Percentiles rank a stretch among this genome's conserved stretches.
phyloP scores from a whole-genome alignment of 92 coral and sea anemone species.

The Parazoanthus darwini region DNA sequence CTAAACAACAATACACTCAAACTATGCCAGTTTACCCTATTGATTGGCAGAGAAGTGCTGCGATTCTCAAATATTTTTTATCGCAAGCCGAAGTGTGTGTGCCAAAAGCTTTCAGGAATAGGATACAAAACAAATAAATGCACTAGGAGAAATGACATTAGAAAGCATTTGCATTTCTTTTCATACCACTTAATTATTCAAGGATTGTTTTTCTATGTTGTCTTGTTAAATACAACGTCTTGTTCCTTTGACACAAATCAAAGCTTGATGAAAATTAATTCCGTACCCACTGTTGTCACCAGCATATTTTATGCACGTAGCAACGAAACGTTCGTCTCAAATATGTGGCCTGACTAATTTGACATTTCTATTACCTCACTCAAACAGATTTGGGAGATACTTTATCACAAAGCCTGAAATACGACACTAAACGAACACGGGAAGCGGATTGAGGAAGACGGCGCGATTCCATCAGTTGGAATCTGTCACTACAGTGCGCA shows the following conservation, averaged over 20 bases:
- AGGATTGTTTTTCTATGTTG: conserved; percentile 7
- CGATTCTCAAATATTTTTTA: not conserved
- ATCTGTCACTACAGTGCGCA: conserved; percentile 1
- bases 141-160: conserved; percentile 20
- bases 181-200: conserved; percentile 21
- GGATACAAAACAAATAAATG: conserved; percentile 5
- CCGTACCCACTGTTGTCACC: not conserved
- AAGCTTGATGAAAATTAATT: conserved; percentile 22
- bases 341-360: conserved; percentile 8
- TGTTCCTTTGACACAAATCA: conserved; percentile 40
- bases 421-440: conserved; percentile 23
- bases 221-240: conserved; percentile 14
- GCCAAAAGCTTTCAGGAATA: conserved; percentile 23
- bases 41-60: not conserved
- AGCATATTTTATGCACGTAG: conserved; percentile 11
- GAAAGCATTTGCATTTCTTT: conserved; percentile 8
- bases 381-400: conserved; percentile 2
- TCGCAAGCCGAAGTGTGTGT: not conserved
- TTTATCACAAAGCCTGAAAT: not conserved
- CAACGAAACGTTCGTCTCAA: conserved; percentile 17
- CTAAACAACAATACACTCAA: not conserved
- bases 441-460: not conserved
- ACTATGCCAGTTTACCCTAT: not conserved
- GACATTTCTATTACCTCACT: conserved; percentile 5
- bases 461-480: not conserved